Evolutionary conservation across 2,888 invertebrate species (phyloP).

Genomic region (Apamea epomidion): DNA sequence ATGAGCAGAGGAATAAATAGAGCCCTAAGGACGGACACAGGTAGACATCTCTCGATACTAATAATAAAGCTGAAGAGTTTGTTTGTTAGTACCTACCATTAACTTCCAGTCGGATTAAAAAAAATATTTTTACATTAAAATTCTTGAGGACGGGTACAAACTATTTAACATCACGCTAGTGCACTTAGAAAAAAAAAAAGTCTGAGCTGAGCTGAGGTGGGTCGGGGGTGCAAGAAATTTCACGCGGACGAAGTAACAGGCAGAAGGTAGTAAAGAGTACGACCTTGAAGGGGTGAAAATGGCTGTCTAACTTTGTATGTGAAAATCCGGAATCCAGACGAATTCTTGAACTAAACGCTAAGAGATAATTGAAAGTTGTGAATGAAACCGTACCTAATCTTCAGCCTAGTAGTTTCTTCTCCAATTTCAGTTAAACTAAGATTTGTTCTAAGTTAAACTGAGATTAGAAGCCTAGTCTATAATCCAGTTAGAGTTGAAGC

Average conservation of each 20-base stretch:
- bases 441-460: slow-evolving; percentile 41
- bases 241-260: not conserved
- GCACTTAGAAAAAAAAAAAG: no score
- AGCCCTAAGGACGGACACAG: not conserved
- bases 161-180: not conserved
- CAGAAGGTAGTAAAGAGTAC: not conserved
- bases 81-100: not conserved
- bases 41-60: not conserved
- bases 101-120: not conserved
- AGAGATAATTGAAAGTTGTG: slow-evolving; percentile 14
- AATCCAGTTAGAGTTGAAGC: slow-evolving; percentile 50
- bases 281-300: not conserved
- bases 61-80: not conserved
- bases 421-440: slow-evolving; percentile 23
- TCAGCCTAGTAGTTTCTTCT: slow-evolving; percentile 5
- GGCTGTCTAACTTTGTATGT: not conserved
- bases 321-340: not conserved
- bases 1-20: not conserved
- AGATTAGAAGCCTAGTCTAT: slow-evolving; percentile 43
- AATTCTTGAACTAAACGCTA: not conserved
- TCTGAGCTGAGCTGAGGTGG: no score
- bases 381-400: slow-evolving; percentile 33
- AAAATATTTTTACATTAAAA: not conserved
- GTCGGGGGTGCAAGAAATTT: not conserved
- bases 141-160: not conserved